These are phyloP conservation scores for Drosophila ananassae DNA, from an alignment of 1,140 invertebrate genomes.

Conservation along the genomic window DNA sequence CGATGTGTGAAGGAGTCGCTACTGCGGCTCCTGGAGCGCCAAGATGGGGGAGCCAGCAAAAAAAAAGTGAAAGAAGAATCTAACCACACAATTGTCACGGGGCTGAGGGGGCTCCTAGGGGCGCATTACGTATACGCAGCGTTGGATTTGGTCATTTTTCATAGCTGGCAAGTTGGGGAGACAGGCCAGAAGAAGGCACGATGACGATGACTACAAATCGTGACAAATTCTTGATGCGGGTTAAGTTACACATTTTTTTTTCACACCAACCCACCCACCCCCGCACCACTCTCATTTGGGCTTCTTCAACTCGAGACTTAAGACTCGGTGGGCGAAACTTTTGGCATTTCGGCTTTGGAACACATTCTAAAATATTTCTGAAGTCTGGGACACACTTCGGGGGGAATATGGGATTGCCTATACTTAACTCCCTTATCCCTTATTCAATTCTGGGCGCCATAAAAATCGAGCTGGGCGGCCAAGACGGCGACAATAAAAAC, in stretches of 20 bases:
- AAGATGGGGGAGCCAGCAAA: slow-evolving; percentile 4
- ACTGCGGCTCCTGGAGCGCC: slow-evolving; percentile 57
- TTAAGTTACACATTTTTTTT: slow-evolving; percentile 76
- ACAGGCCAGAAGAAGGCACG: slow-evolving; percentile 12
- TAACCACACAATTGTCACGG: slow-evolving; percentile 75
- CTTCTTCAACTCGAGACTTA: not conserved
- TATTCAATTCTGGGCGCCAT: slow-evolving; percentile 62
- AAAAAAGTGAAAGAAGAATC: slow-evolving; percentile 42
- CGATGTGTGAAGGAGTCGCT: slow-evolving; percentile 78
- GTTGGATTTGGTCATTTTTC: slow-evolving; percentile 75
- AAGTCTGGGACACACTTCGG: slow-evolving; percentile 9
- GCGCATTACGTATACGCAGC: slow-evolving; percentile 73
- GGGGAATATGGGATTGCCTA: slow-evolving; percentile 33
- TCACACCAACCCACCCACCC: not conserved
- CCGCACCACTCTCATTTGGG: slow-evolving; percentile 1
- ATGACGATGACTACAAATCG: slow-evolving; percentile 79
- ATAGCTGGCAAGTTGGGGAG: slow-evolving; percentile 51
- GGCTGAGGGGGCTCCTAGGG: slow-evolving; percentile 5
- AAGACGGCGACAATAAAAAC: slow-evolving; percentile 36
- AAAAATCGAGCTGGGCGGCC: slow-evolving; percentile 38
- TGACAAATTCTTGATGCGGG: slow-evolving; percentile 81
- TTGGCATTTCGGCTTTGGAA: slow-evolving; percentile 54
- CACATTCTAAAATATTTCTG: slow-evolving; percentile 67
- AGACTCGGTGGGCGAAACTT: slow-evolving; percentile 7
- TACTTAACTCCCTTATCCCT: slow-evolving; percentile 19